phyloP scores from a whole-genome alignment of 1,140 invertebrate genomes.

The Drosophila grimshawi region DNA sequence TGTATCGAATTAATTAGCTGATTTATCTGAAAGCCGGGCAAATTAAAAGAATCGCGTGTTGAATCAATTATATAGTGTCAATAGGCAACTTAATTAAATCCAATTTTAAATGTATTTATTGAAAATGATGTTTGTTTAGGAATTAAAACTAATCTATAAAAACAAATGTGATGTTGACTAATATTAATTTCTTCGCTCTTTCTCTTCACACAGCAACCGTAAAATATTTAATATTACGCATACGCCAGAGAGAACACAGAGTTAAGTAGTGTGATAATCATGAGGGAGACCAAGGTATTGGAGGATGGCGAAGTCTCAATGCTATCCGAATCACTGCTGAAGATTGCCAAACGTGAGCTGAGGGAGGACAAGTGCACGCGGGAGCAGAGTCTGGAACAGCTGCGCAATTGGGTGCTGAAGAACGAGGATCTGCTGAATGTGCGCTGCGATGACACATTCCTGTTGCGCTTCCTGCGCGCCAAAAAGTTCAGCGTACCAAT shows the following conservation, averaged over 20 bases:
- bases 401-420: constrained; percentile 89
- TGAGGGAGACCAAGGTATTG: constrained; percentile 66
- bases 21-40: constrained; percentile 8
- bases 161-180: background rate
- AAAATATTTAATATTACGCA: constrained; percentile 15
- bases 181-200: background rate
- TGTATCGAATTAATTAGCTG: constrained; percentile 17
- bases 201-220: background rate
- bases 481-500: constrained; percentile 92
- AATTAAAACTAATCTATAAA: background rate
- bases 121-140: background rate
- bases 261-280: constrained; percentile 13
- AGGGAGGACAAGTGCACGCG: constrained; percentile 87
- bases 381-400: constrained; percentile 87
- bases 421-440: constrained; percentile 89
- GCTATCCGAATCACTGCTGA: constrained; percentile 84
- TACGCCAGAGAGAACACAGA: constrained; percentile 19
- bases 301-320: constrained; percentile 34
- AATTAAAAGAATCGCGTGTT: constrained; percentile 4
- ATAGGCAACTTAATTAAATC: background rate
- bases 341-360: constrained; percentile 87
- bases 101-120: background rate
- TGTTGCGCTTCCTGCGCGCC: constrained; percentile 90
- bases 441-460: constrained; percentile 89
- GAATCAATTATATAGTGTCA: background rate